These are phyloP conservation scores for Eupleurogrammus muticus DNA, from an alignment of 2,797 vertebrate species.

Conservation along the genomic window DNA sequence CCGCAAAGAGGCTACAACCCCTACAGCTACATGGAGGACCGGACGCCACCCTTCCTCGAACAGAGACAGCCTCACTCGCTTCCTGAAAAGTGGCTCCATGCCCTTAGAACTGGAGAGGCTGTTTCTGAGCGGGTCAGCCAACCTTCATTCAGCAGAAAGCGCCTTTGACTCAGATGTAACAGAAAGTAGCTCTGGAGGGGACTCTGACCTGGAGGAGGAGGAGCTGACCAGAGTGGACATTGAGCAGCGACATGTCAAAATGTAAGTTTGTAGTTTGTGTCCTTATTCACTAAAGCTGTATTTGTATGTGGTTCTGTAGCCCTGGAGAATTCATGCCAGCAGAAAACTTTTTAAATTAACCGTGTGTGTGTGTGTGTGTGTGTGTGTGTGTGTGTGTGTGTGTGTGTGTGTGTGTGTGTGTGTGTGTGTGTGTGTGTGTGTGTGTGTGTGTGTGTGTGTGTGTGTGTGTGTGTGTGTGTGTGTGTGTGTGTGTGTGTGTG, in stretches of 20 bases:
- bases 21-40: constrained; percentile 74
- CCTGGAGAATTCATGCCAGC: background rate
- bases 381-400: too few species aligned
- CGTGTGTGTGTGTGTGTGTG: too few species aligned
- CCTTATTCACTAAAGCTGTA: background rate
- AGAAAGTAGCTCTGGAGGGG: constrained; percentile 97
- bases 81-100: constrained; percentile 90
- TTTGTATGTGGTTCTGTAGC: background rate
- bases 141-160: constrained; percentile 89
- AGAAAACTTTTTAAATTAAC: background rate
- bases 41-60: constrained; percentile 88
- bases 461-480: too few species aligned
- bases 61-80: constrained; percentile 88
- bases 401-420: too few species aligned
- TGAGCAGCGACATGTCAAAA: constrained; percentile 92
- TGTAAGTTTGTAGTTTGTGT: constrained; percentile 90
- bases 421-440: too few species aligned
- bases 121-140: constrained; percentile 92
- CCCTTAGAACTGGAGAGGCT: constrained; percentile 92
- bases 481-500: too few species aligned
- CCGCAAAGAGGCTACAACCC: constrained; percentile 75
- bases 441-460: too few species aligned
- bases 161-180: constrained; percentile 98
- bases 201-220: constrained; percentile 96
- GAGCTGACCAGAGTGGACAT: constrained; percentile 91